Conservation (phyloP, 1,140 invertebrate species). For the Cephus cinctus region DNA sequence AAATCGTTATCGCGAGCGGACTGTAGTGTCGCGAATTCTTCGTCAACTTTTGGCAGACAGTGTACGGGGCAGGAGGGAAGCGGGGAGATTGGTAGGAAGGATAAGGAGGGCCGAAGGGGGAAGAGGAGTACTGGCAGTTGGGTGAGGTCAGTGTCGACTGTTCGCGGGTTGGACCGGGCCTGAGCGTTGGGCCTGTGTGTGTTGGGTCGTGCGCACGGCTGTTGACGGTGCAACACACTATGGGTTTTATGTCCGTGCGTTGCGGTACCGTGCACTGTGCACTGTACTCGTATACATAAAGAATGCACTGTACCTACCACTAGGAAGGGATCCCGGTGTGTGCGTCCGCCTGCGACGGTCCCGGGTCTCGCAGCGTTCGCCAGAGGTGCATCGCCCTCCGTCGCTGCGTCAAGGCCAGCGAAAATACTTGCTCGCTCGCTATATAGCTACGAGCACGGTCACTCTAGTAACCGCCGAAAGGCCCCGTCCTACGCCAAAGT, state of each 20-base stretch:
- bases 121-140: conserved; percentile 39
- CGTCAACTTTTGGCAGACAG: conserved; percentile 47
- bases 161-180: conserved; percentile 52
- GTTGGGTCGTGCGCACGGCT: conserved; percentile 14
- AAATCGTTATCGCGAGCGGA: conserved; percentile 27
- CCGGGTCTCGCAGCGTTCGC: conserved; percentile 48
- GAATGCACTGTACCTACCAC: no score
- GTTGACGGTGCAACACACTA: conserved; percentile 15
- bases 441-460: conserved; percentile 22
- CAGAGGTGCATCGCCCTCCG: conserved; percentile 56
- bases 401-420: conserved; percentile 56
- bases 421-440: conserved; percentile 51
- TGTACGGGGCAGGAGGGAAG: no score
- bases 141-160: conserved; percentile 55
- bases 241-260: no score
- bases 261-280: no score
- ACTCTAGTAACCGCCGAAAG: conserved; percentile 49
- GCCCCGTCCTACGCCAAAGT: conserved; percentile 26
- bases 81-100: no score
- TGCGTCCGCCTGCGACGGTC: conserved; percentile 34
- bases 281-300: no score
- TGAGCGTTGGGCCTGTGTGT: conserved; percentile 21
- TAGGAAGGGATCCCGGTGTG: no score
- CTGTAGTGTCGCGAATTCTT: conserved; percentile 37
- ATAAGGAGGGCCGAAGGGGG: conserved; percentile 24